A percentile compares a stretch with the other conserved stretches of the same genome.
Conservation (phyloP, 2,888 invertebrate species). For the Pyralis farinalis region DNA sequence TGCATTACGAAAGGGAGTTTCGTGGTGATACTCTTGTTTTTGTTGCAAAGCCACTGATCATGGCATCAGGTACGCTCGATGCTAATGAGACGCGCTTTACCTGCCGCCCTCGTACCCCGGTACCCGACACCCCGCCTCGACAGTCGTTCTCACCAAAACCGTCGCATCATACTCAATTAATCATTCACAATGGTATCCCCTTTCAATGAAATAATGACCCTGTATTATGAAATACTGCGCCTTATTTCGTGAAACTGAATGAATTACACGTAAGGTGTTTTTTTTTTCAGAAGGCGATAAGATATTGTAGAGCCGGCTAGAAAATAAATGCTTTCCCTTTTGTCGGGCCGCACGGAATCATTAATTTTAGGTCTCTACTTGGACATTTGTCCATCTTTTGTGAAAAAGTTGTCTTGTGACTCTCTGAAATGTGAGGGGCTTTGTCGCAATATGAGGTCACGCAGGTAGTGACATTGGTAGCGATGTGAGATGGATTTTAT, state of each 20-base stretch:
- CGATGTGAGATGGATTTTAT: neutral
- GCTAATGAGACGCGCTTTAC: slow-evolving; percentile 16
- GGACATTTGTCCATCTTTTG: neutral
- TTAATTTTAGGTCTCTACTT: slow-evolving; percentile 35
- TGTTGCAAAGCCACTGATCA: no score
- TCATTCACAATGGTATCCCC: slow-evolving; percentile 26
- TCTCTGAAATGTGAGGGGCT: no score
- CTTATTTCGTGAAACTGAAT: slow-evolving; percentile 6
- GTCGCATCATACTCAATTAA: slow-evolving; percentile 47
- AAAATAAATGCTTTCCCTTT: slow-evolving; percentile 44
- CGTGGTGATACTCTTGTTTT: no score
- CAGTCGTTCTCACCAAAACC: slow-evolving; percentile 23
- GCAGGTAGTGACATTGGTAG: neutral
- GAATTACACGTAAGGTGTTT: neutral
- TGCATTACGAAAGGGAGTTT: no score
- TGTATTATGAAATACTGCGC: slow-evolving; percentile 6
- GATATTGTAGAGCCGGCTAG: slow-evolving; percentile 32
- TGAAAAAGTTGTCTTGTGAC: neutral
- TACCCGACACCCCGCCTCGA: neutral
- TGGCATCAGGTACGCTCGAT: no score
- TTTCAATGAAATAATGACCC: slow-evolving; percentile 11
- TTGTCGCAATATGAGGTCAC: neutral
- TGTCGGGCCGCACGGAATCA: slow-evolving; percentile 44
- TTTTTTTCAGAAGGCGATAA: slow-evolving; percentile 15
- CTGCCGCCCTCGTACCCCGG: neutral